A percentile compares a stretch with the other conserved stretches of the same genome.
These are phyloP conservation scores for Nomia melanderi DNA, from an alignment of 1,140 invertebrate genomes.

Conservation along the genomic window DNA sequence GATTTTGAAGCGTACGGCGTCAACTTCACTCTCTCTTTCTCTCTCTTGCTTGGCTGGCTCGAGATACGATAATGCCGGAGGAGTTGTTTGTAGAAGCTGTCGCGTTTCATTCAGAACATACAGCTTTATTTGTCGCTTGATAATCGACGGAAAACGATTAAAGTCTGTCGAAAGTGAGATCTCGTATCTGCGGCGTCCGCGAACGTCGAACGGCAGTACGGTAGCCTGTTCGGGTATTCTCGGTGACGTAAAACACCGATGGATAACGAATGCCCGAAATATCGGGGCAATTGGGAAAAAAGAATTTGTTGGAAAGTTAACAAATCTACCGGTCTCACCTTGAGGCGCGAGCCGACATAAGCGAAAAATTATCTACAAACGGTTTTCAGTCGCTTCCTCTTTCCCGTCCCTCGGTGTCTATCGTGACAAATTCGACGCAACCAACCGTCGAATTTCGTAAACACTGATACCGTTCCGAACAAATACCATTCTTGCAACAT, in stretches of 20 bases:
- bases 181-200: background rate
- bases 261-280: constrained; percentile 5
- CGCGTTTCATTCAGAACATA: background rate
- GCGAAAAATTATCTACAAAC: constrained; percentile 52
- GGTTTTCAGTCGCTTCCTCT: constrained; percentile 24
- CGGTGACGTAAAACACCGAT: constrained; percentile 28
- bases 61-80: background rate
- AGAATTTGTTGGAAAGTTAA: constrained; percentile 1
- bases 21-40: background rate
- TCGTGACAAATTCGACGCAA: constrained; percentile 49
- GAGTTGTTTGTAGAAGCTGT: constrained; percentile 4
- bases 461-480: constrained; percentile 43
- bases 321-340: constrained; percentile 9
- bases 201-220: too few species aligned
- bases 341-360: constrained; percentile 23
- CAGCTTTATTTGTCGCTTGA: constrained; percentile 1
- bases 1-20: background rate
- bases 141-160: constrained; percentile 11
- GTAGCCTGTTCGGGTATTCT: too few species aligned
- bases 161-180: background rate
- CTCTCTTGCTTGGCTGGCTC: too few species aligned
- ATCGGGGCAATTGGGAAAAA: constrained; percentile 4
- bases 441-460: constrained; percentile 54
- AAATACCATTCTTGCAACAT: constrained; percentile 4
- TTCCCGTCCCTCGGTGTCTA: background rate